Conservation (phyloP, 2,113 vertebrate genomes). For the Heloderma charlesbogerti region DNA sequence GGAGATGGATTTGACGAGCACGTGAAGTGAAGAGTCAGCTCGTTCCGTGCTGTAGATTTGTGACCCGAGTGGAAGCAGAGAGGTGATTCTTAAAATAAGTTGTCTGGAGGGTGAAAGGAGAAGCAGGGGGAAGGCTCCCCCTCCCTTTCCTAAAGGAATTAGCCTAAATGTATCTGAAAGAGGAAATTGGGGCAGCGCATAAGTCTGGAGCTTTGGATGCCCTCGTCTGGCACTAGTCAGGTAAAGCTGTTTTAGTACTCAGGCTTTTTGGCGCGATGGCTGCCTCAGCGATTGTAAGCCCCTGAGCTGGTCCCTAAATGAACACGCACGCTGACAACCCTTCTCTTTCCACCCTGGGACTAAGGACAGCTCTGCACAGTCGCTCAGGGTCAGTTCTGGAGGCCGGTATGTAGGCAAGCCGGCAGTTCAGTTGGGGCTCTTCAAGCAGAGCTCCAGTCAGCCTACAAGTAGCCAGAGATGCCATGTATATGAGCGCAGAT, state of each 20-base stretch:
- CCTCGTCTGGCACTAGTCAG: background rate
- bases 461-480: background rate
- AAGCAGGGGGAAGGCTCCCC: background rate
- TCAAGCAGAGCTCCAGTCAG: background rate
- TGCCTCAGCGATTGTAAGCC: background rate
- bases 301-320: background rate
- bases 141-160: background rate
- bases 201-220: constrained; percentile 33
- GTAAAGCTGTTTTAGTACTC: background rate
- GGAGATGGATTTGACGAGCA: background rate
- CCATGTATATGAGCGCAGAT: background rate
- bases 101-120: background rate
- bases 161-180: constrained; percentile 1
- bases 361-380: background rate
- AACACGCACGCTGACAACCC: background rate
- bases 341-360: background rate
- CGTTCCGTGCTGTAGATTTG: background rate
- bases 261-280: too few species aligned
- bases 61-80: background rate
- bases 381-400: background rate
- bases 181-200: constrained; percentile 10
- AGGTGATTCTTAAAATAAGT: background rate
- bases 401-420: background rate
- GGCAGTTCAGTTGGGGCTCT: background rate
- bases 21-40: background rate